A percentile compares a stretch with the other conserved stretches of the same genome.
Evolutionary conservation across 2,888 invertebrate species (phyloP).

Genomic region (Chouioia cunea): DNA sequence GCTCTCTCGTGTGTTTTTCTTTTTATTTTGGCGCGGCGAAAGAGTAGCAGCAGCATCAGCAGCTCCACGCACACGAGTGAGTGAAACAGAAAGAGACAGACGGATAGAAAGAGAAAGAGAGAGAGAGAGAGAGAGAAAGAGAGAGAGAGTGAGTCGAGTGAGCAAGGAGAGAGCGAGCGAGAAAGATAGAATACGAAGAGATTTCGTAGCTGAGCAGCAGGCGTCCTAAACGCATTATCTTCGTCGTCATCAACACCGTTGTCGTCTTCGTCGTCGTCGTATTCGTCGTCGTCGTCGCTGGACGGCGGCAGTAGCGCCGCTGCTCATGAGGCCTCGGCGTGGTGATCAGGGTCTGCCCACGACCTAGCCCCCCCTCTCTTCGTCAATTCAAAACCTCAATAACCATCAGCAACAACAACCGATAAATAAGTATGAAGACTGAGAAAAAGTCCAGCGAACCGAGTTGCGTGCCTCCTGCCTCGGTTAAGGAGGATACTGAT

Average conservation of each 20-base stretch:
- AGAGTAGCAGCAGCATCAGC: neutral
- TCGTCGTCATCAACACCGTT: neutral
- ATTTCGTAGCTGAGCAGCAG: neutral
- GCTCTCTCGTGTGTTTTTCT: slow-evolving; percentile 12
- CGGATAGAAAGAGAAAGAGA: neutral
- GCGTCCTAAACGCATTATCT: neutral
- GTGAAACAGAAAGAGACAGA: slow-evolving; percentile 5
- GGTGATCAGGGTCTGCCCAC: neutral
- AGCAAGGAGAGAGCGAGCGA: neutral
- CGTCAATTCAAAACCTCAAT: neutral
- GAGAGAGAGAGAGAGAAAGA: neutral
- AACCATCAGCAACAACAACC: slow-evolving; percentile 2
- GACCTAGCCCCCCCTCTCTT: neutral
- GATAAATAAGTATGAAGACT: slow-evolving; percentile 61
- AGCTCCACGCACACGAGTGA: neutral
- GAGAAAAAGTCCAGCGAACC: slow-evolving; percentile 66
- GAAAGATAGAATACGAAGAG: neutral
- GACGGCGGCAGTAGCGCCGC: no score
- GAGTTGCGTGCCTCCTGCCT: slow-evolving; percentile 62
- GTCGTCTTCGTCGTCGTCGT: neutral
- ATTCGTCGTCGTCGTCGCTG: neutral
- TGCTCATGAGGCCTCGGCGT: neutral
- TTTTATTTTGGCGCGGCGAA: slow-evolving; percentile 1
- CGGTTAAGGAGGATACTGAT: slow-evolving; percentile 66
- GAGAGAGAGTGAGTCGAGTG: slow-evolving; percentile 1